Percentiles rank a stretch among this genome's conserved stretches.
Evolutionary conservation across 1,140 invertebrate genomes (phyloP).

Genomic region (Euglossa dilemma): DNA sequence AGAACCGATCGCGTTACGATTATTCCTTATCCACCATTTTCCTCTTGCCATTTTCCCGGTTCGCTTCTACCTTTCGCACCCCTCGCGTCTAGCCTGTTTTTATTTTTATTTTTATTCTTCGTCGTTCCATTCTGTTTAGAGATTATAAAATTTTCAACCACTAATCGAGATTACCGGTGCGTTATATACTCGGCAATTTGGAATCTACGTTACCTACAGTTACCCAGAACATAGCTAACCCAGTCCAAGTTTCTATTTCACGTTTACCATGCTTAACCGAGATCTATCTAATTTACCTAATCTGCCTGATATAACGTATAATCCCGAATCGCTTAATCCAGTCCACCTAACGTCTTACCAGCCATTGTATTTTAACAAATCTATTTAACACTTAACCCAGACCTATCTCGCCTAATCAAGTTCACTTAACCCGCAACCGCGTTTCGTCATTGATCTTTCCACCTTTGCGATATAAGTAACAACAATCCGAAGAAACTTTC

Average conservation of each 20-base stretch:
- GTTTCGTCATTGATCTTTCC: not conserved
- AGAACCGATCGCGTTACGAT: too few relatives aligned
- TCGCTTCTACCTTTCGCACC: too few relatives aligned
- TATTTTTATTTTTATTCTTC: too few relatives aligned
- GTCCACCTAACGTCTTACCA: not conserved
- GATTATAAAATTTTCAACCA: too few relatives aligned
- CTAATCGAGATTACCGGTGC: too few relatives aligned
- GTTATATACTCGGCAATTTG: not conserved
- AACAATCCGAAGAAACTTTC: too few relatives aligned
- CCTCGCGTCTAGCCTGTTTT: too few relatives aligned
- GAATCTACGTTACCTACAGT: not conserved
- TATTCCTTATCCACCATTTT: too few relatives aligned
- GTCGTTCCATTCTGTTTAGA: too few relatives aligned
- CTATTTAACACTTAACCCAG: slow-evolving; percentile 4
- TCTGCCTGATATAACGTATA: not conserved
- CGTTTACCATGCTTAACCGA: not conserved
- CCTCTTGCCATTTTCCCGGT: too few relatives aligned
- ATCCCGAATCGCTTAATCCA: not conserved
- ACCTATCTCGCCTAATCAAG: not conserved
- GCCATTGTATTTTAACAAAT: not conserved
- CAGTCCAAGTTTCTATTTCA: not conserved
- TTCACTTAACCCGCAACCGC: not conserved
- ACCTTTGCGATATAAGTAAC: too few relatives aligned
- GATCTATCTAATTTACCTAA: slow-evolving; percentile 11
- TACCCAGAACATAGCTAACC: not conserved